phyloP scores from a whole-genome alignment of 2,113 vertebrate genomes.

The Carassius carassius region DNA sequence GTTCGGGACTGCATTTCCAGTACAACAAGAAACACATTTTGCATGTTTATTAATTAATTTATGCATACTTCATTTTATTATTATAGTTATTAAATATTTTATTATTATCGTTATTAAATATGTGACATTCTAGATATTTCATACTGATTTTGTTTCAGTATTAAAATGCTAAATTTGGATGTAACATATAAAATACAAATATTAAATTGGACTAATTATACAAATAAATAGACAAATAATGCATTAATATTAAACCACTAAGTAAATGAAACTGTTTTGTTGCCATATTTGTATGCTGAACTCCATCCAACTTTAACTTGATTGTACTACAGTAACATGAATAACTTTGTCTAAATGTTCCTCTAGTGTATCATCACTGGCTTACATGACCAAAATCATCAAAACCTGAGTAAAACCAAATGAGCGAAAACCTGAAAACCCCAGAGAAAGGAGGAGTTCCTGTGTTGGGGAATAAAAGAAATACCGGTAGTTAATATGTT shows the following conservation, averaged over 20 bases:
- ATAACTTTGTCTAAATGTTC: slow-evolving; percentile 20
- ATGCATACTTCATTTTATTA: no score
- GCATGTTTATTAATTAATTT: no score
- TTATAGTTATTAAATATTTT: neutral
- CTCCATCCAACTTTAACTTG: neutral
- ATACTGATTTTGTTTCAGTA: neutral
- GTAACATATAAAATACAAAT: neutral
- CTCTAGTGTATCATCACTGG: neutral
- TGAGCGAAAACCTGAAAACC: neutral
- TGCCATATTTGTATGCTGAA: neutral
- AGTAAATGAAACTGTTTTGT: neutral
- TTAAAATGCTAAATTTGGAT: neutral
- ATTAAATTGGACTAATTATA: neutral
- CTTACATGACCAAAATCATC: slow-evolving; percentile 13
- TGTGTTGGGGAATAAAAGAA: slow-evolving; percentile 23
- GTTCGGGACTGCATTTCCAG: no score
- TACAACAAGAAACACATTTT: no score
- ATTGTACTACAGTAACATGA: neutral
- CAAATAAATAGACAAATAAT: neutral
- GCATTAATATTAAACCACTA: neutral
- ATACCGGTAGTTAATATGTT: slow-evolving; percentile 56
- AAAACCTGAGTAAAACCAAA: slow-evolving; percentile 16
- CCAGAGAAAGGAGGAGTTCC: slow-evolving; percentile 18
- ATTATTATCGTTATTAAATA: neutral
- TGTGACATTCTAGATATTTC: neutral